Conservation (phyloP, 1,140 invertebrate genomes). For the Bombus cullumanus region DNA sequence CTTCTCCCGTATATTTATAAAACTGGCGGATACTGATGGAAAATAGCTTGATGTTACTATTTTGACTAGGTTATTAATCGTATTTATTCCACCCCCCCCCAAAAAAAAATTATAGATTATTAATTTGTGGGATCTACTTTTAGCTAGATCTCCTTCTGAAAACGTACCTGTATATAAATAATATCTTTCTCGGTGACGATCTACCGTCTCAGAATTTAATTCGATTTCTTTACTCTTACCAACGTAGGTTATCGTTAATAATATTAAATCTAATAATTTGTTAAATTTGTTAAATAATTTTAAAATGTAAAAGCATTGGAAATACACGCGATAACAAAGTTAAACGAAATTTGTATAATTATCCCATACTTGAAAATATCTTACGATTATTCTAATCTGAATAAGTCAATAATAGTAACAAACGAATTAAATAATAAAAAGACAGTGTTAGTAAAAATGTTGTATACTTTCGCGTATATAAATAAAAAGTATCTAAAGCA, state of each 20-base stretch:
- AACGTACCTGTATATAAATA: neutral
- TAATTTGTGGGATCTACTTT: neutral
- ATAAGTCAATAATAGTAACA: neutral
- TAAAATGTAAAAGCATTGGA: too few relatives aligned
- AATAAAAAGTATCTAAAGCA: too few relatives aligned
- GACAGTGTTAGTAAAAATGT: neutral
- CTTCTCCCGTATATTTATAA: neutral
- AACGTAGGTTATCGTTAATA: too few relatives aligned
- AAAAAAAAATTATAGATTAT: neutral
- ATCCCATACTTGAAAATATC: too few relatives aligned
- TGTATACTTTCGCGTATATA: neutral
- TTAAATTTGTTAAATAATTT: too few relatives aligned
- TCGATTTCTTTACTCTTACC: neutral
- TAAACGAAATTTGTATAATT: too few relatives aligned
- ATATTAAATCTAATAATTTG: too few relatives aligned
- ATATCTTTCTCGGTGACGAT: neutral
- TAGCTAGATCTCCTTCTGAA: neutral
- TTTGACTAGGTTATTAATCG: neutral
- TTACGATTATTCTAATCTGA: too few relatives aligned
- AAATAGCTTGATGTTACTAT: neutral
- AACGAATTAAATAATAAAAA: neutral
- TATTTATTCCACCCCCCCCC: rapidly evolving
- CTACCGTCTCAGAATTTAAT: neutral
- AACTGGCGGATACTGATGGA: neutral
- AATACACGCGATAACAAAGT: too few relatives aligned